Percentiles rank a stretch among this genome's conserved stretches.
Conservation (phyloP, 2,113 vertebrate genomes). For the Bujurquina vittata region DNA sequence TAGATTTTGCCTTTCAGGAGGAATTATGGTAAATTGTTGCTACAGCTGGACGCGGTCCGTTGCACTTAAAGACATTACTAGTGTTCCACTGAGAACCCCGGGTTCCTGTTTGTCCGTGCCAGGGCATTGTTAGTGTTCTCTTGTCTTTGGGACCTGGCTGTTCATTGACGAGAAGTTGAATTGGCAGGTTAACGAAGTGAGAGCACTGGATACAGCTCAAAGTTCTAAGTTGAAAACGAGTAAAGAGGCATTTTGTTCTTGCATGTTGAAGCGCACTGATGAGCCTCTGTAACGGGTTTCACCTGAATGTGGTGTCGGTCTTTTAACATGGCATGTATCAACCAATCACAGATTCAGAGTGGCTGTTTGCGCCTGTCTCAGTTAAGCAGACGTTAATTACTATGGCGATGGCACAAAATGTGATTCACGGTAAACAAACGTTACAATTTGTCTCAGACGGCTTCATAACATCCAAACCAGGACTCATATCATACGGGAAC, state of each 20-base stretch:
- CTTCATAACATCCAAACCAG: no score
- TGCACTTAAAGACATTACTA: not conserved
- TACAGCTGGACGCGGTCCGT: not conserved
- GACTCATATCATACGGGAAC: no score
- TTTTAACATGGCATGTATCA: not conserved
- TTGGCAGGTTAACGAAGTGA: not conserved
- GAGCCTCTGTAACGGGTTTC: not conserved
- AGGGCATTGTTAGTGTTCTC: fast-evolving
- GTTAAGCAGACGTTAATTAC: no score
- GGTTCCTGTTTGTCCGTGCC: not conserved
- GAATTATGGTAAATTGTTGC: not conserved
- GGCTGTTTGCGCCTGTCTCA: no score
- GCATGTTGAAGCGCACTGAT: no score
- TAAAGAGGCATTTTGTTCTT: no score
- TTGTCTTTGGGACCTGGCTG: not conserved
- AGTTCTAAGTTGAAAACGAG: no score
- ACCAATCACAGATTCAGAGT: no score
- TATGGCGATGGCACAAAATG: no score
- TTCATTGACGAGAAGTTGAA: not conserved
- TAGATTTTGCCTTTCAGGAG: not conserved
- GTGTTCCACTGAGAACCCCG: not conserved
- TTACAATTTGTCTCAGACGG: no score
- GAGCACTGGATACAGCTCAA: no score
- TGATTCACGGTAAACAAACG: no score
- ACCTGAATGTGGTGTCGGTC: not conserved